Base-by-base conservation (phyloP, 2,797 vertebrate genomes). In the Apogon hyalosoma region DNA sequence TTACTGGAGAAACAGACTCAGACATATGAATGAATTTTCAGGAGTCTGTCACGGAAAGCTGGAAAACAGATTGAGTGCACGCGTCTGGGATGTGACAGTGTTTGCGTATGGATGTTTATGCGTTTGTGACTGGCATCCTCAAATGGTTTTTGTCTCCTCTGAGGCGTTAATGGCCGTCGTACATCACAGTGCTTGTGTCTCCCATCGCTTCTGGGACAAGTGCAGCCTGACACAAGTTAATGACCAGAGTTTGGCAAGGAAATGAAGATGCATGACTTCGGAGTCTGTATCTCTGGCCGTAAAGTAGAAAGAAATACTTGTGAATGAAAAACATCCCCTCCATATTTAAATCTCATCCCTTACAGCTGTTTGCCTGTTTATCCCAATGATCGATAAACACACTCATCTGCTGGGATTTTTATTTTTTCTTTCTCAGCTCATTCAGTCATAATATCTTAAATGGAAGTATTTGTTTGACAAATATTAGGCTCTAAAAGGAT, bases 211-310 rank as follows among this genome's bases (percentile, higher is more conserved):
- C 61, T 38, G 56, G 72, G 82, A 90, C 69, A 82, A 81, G 78
- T 63, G 10, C 73, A 79, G 68, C 71, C 62, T 54, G 11, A 67
- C 77, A 54, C 41, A 40, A 84, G 79, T 84, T 93, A 91, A 92
- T 89, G 90, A 92, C 83, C 79, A 80, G 71, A 73, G 83, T 92
- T 88, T 88, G 84, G 73, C 66, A 69, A 79, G 77, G 79, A 89
- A 91, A 93, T 89, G 71, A 92, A 92, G 92, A 94, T 67, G 57
- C 73, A 92, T 56, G 79, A 69, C 33, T 71, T 72, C 31, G 2
- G 65, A 73, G 74, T 75, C 43, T 77, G 67, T 31, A 53, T 71
- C 63, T 59, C 43, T 15, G 14, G 24, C 53, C 52, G 61, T 61
- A 66, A 62, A 66, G 76, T 58, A 41, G 53, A 63, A 60, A 66